These are phyloP conservation scores for Orestias chungarensis DNA, from an alignment of 2,797 vertebrate species.

Conservation along the genomic window DNA sequence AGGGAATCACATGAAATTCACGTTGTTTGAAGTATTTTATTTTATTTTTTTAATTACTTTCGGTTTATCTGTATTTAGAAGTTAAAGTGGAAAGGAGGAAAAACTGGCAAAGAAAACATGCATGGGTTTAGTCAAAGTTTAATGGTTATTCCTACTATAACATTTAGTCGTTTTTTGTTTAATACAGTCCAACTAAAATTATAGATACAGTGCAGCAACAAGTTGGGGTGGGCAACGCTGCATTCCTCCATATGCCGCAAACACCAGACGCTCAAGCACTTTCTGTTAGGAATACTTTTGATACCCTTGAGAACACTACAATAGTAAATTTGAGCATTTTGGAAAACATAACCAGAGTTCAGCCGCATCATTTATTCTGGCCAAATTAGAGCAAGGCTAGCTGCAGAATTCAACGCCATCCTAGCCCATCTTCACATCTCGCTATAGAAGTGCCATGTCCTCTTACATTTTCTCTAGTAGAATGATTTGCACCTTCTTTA, in stretches of 20 bases:
- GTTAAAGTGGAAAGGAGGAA: slow-evolving; percentile 17
- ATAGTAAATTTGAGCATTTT: not conserved
- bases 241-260: not conserved
- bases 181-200: not conserved
- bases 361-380: slow-evolving; percentile 25
- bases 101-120: slow-evolving; percentile 1
- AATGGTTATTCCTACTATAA: not conserved
- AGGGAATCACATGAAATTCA: slow-evolving; percentile 25
- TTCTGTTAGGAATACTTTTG: not conserved
- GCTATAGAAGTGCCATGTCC: slow-evolving; percentile 79
- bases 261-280: not conserved
- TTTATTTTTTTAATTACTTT: not conserved
- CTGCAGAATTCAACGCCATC: slow-evolving; percentile 45
- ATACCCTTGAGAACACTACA: not conserved
- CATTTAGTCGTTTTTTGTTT: not conserved
- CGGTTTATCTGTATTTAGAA: slow-evolving; percentile 35
- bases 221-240: not conserved
- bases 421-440: slow-evolving; percentile 32
- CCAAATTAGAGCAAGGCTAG: slow-evolving; percentile 51
- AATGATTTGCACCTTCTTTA: slow-evolving; percentile 77
- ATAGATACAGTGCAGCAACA: not conserved
- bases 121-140: not conserved
- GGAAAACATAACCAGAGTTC: not conserved
- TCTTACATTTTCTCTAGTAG: slow-evolving; percentile 60
- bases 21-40: slow-evolving; percentile 49